Evolutionary conservation across 2,797 vertebrate species (phyloP).

Genomic region (Champsocephalus gunnari): DNA sequence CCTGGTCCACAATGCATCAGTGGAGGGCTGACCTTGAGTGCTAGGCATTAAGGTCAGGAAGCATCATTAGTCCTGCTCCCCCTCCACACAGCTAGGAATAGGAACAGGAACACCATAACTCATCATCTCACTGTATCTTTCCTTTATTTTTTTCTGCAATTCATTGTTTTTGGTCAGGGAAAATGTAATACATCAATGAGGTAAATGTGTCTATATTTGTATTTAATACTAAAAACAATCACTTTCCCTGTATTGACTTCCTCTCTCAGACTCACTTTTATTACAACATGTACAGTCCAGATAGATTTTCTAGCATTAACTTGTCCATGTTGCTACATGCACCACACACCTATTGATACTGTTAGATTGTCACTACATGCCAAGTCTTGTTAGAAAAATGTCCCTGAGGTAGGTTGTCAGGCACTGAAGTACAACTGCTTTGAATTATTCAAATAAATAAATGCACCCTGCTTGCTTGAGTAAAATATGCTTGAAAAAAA

Average conservation of each 20-base stretch:
- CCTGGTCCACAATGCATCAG: slow-evolving; percentile 80
- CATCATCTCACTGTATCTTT: slow-evolving; percentile 53
- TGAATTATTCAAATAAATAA: slow-evolving; percentile 51
- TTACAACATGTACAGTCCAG: slow-evolving; percentile 2
- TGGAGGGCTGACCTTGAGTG: slow-evolving; percentile 82
- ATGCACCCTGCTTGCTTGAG: slow-evolving; percentile 12
- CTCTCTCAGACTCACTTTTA: background rate
- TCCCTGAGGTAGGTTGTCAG: slow-evolving; percentile 12
- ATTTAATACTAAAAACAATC: background rate
- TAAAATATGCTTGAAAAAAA: slow-evolving; percentile 31
- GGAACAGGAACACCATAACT: slow-evolving; percentile 57
- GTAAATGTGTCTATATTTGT: background rate
- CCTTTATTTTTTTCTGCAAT: slow-evolving; percentile 28
- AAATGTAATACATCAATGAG: background rate
- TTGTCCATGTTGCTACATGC: slow-evolving; percentile 9
- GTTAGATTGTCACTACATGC: slow-evolving; percentile 29
- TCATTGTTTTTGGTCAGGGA: slow-evolving; percentile 22
- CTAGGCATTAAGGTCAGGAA: slow-evolving; percentile 75
- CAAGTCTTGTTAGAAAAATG: slow-evolving; percentile 26
- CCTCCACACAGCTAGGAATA: slow-evolving; percentile 74
- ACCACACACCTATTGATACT: slow-evolving; percentile 8
- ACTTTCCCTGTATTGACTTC: background rate
- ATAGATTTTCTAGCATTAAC: slow-evolving; percentile 17
- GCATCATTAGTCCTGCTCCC: slow-evolving; percentile 79
- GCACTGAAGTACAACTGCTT: slow-evolving; percentile 20